Evolutionary conservation across 2,797 vertebrate genomes (phyloP).

Genomic region (Microctenopoma lineatum): DNA sequence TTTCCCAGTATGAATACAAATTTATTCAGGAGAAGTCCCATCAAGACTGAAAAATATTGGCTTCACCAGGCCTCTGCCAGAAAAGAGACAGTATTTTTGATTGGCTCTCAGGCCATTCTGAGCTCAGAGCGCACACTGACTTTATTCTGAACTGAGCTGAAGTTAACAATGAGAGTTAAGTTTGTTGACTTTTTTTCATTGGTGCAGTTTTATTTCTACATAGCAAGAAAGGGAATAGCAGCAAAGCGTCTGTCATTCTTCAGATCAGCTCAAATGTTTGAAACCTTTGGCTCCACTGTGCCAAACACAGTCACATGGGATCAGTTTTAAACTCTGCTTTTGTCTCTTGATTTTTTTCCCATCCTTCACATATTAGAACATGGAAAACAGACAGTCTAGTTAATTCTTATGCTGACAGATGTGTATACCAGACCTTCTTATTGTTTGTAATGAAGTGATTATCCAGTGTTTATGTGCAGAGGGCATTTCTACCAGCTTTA

Average conservation of each 20-base stretch:
- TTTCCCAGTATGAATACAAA: slow-evolving; percentile 91
- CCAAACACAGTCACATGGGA: slow-evolving; percentile 62
- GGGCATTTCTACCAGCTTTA: neutral
- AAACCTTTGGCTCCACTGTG: slow-evolving; percentile 65
- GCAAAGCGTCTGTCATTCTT: slow-evolving; percentile 10
- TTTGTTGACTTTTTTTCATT: slow-evolving; percentile 51
- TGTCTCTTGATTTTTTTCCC: slow-evolving; percentile 19
- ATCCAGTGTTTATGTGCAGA: slow-evolving; percentile 15
- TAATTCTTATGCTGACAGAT: slow-evolving; percentile 11
- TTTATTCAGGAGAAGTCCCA: slow-evolving; percentile 91
- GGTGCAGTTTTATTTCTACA: slow-evolving; percentile 58
- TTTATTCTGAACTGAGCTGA: slow-evolving; percentile 17
- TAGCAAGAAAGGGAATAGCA: slow-evolving; percentile 41
- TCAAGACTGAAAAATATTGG: slow-evolving; percentile 85
- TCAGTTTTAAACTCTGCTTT: slow-evolving; percentile 31
- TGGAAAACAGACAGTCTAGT: slow-evolving; percentile 23
- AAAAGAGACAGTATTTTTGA: slow-evolving; percentile 51
- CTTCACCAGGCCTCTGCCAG: slow-evolving; percentile 38
- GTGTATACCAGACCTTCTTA: slow-evolving; percentile 1
- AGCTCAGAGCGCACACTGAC: neutral
- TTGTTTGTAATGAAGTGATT: slow-evolving; percentile 16
- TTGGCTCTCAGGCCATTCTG: slow-evolving; percentile 15
- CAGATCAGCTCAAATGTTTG: slow-evolving; percentile 36
- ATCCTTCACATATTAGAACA: slow-evolving; percentile 17
- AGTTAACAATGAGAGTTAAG: slow-evolving; percentile 49